These are phyloP conservation scores for Mormyrus hasselquistii DNA, from an alignment of 2,797 vertebrate genomes.

Conservation along the genomic window DNA sequence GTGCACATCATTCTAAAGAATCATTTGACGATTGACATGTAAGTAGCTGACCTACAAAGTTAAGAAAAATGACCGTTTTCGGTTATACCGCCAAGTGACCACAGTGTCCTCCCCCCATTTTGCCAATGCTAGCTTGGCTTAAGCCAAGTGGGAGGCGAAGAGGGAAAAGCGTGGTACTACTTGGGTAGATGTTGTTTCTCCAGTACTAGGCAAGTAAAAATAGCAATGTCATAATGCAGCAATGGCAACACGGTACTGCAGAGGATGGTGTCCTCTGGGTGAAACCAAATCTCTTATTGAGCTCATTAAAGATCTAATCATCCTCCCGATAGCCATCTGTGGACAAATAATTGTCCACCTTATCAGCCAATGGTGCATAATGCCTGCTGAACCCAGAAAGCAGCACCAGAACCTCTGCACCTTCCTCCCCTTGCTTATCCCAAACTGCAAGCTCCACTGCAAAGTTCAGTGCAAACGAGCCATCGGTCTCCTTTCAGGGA, in stretches of 20 bases:
- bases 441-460: neutral
- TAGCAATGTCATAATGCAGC: neutral
- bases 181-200: neutral
- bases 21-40: neutral
- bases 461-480: neutral
- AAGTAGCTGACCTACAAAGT: too few species aligned
- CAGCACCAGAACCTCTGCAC: neutral
- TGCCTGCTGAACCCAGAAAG: neutral
- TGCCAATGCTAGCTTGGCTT: neutral
- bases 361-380: neutral
- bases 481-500: neutral
- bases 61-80: too few species aligned
- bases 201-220: neutral
- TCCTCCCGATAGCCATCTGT: neutral
- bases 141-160: neutral
- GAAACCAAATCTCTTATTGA: neutral
- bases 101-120: too few species aligned
- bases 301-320: neutral
- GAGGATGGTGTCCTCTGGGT: neutral
- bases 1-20: neutral
- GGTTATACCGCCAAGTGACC: too few species aligned
- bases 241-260: neutral
- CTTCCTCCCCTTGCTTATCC: neutral
- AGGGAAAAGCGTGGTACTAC: neutral
- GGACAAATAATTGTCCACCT: neutral